A percentile compares a stretch with the other conserved stretches of the same genome.
Conservation (phyloP, 2,113 vertebrate genomes). For the Nerophis ophidion region DNA sequence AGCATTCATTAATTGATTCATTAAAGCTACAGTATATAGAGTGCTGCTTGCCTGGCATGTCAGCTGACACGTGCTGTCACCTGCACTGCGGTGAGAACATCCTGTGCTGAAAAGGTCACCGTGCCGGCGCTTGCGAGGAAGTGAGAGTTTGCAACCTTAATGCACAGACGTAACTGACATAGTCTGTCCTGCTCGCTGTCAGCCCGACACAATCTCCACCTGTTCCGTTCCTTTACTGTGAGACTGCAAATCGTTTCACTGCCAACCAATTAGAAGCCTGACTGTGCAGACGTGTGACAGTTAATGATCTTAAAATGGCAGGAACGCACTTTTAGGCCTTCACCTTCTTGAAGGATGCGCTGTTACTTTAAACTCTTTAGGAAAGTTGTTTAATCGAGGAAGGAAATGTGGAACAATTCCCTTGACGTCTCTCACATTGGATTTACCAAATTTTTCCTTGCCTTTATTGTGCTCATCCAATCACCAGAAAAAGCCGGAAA, state of each 20-base stretch:
- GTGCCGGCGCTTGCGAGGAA: slow-evolving; percentile 29
- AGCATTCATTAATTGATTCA: slow-evolving; percentile 34
- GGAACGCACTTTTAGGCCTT: not conserved
- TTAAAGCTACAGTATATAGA: slow-evolving; percentile 29
- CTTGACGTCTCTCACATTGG: too few relatives aligned
- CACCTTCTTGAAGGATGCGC: not conserved
- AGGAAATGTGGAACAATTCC: too few relatives aligned
- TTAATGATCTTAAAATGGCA: not conserved
- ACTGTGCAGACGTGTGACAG: not conserved
- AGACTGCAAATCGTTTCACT: slow-evolving; percentile 6
- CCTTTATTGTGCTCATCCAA: too few relatives aligned
- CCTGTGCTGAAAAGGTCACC: slow-evolving; percentile 52
- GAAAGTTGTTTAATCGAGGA: not conserved
- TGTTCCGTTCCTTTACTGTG: not conserved
- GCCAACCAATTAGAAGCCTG: slow-evolving; percentile 1
- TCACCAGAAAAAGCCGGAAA: too few relatives aligned
- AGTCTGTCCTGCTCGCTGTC: slow-evolving; percentile 25
- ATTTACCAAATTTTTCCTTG: too few relatives aligned
- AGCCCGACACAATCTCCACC: slow-evolving; percentile 2
- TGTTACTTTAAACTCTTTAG: not conserved
- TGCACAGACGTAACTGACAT: slow-evolving; percentile 36
- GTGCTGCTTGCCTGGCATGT: slow-evolving; percentile 20
- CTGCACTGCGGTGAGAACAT: slow-evolving; percentile 34
- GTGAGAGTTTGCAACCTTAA: slow-evolving; percentile 47
- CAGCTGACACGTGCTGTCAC: slow-evolving; percentile 35